Evolutionary conservation across 2,888 invertebrate species (phyloP).

Genomic region (Melipona beecheii): DNA sequence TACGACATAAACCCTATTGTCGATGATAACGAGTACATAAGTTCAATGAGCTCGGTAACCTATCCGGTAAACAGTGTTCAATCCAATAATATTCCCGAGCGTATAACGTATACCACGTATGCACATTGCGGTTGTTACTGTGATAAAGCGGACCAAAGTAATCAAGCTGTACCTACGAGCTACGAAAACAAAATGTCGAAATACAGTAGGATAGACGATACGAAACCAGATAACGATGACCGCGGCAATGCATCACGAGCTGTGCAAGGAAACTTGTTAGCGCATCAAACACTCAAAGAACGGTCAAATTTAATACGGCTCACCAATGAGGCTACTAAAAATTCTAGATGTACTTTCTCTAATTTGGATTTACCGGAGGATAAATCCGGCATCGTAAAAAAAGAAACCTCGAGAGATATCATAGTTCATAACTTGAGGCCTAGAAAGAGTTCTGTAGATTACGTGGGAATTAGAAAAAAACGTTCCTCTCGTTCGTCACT

Average conservation of each 20-base stretch:
- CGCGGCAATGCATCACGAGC: background rate
- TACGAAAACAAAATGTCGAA: slow-evolving; percentile 36
- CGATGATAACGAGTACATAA: slow-evolving; percentile 64
- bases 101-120: slow-evolving; percentile 60
- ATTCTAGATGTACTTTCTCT: background rate
- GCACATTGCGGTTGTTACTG: slow-evolving; percentile 68
- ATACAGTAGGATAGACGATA: slow-evolving; percentile 9
- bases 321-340: background rate
- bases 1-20: slow-evolving; percentile 64
- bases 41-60: slow-evolving; percentile 57
- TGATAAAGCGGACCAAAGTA: slow-evolving; percentile 66
- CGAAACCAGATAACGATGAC: background rate
- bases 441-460: slow-evolving; percentile 70
- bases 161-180: slow-evolving; percentile 20
- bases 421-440: slow-evolving; percentile 72
- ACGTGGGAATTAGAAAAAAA: slow-evolving; percentile 58
- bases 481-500: background rate
- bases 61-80: slow-evolving; percentile 49
- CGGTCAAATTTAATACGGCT: background rate
- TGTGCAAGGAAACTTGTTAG: background rate
- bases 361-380: background rate
- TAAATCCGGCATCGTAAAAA: background rate
- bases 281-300: background rate
- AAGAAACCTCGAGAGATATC: background rate
- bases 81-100: slow-evolving; percentile 33